Conservation (phyloP, 2,797 vertebrate species). For the Atherinosoma microstoma region DNA sequence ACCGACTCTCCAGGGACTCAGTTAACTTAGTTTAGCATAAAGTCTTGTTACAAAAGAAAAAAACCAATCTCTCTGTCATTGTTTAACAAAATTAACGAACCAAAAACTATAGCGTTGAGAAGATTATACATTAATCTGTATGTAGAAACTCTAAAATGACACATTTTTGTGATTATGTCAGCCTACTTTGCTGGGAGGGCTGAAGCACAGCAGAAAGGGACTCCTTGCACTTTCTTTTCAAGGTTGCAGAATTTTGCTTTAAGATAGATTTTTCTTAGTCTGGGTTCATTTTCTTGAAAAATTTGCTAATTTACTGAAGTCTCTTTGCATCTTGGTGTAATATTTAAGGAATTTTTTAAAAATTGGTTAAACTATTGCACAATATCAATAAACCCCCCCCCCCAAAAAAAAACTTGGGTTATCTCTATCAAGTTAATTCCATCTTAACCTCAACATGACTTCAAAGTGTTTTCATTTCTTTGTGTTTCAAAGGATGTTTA, state of each 20-base stretch:
- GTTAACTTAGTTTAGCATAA: background rate
- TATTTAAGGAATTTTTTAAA: background rate
- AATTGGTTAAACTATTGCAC: background rate
- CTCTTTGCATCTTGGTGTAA: background rate
- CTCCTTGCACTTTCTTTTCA: background rate
- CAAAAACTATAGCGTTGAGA: background rate
- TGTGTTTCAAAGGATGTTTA: background rate
- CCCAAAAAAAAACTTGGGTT: background rate
- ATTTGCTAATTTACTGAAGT: background rate
- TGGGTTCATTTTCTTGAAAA: background rate
- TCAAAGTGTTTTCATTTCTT: background rate
- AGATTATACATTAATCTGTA: background rate
- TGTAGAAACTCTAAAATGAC: background rate
- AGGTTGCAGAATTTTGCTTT: too few species aligned
- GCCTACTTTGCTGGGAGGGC: background rate
- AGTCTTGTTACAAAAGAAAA: background rate
- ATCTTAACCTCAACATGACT: background rate
- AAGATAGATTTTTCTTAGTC: background rate
- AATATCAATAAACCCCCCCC: background rate
- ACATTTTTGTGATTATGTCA: background rate
- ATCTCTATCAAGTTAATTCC: background rate
- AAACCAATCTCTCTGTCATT: background rate
- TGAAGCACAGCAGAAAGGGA: conserved; percentile 13
- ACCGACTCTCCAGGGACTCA: background rate
- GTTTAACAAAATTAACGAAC: background rate